phyloP scores from a whole-genome alignment of 2,113 vertebrate species.

The Amblyopsis rosae region DNA sequence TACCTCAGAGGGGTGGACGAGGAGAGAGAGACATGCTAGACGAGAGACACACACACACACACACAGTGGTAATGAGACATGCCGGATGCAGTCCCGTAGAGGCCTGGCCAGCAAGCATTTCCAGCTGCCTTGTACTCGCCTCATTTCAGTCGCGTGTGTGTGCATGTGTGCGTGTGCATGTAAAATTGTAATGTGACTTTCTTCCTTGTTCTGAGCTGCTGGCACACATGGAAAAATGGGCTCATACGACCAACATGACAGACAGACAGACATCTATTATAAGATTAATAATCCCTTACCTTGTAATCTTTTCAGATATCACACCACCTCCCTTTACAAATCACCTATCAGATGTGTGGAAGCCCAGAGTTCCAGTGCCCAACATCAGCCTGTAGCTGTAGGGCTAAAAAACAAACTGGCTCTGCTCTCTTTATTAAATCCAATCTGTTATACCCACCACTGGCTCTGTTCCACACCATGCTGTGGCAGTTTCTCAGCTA shows the following conservation, averaged over 20 bases:
- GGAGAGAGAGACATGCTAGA: neutral
- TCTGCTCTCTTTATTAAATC: slow-evolving; percentile 58
- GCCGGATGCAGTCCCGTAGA: slow-evolving; percentile 29
- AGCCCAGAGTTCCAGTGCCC: slow-evolving; percentile 36
- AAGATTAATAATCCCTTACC: slow-evolving; percentile 46
- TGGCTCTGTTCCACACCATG: slow-evolving; percentile 45
- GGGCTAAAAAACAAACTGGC: slow-evolving; percentile 55
- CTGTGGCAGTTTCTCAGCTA: slow-evolving; percentile 53
- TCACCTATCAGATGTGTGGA: slow-evolving; percentile 54
- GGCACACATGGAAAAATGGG: neutral
- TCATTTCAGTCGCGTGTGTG: slow-evolving; percentile 19
- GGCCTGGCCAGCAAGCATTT: slow-evolving; percentile 20
- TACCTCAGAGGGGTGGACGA: neutral
- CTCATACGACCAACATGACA: slow-evolving; percentile 21
- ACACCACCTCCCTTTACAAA: slow-evolving; percentile 47
- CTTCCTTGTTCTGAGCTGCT: neutral
- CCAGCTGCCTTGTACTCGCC: slow-evolving; percentile 27
- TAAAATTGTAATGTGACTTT: neutral
- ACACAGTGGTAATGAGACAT: slow-evolving; percentile 32
- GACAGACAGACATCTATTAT: slow-evolving; percentile 10
- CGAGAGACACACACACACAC: neutral
- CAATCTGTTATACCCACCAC: slow-evolving; percentile 51
- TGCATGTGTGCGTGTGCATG: neutral
- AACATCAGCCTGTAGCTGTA: slow-evolving; percentile 48
- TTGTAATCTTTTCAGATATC: slow-evolving; percentile 43